Evolutionary conservation across 2,113 vertebrate genomes (phyloP).

Genomic region (Nibea albiflora): DNA sequence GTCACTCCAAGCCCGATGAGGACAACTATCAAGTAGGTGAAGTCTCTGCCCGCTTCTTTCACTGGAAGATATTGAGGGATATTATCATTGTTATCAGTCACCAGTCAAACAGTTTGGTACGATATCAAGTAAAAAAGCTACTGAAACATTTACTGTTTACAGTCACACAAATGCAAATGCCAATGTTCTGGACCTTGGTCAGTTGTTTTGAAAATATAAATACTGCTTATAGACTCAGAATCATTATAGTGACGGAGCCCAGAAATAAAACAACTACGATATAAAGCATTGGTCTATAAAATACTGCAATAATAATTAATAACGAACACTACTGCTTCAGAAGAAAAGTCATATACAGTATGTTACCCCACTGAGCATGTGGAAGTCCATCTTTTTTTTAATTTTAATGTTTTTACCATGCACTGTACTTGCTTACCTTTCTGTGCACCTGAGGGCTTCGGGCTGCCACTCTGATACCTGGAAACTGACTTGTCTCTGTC

Average conservation of each 20-base stretch:
- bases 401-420: no score
- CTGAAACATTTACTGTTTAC: no score
- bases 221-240: no score
- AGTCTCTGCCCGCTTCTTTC: slow-evolving; percentile 92
- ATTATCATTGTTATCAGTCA: neutral
- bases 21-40: slow-evolving; percentile 92
- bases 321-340: no score
- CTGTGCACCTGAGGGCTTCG: slow-evolving; percentile 81
- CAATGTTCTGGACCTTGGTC: neutral
- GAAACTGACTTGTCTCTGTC: slow-evolving; percentile 78
- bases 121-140: neutral
- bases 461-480: slow-evolving; percentile 56
- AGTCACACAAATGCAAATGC: no score
- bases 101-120: neutral
- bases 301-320: no score
- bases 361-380: neutral
- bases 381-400: neutral
- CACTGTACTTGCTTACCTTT: slow-evolving; percentile 84
- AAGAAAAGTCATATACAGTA: no score
- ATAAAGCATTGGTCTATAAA: neutral
- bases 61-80: slow-evolving; percentile 83
- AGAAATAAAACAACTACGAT: neutral
- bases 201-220: neutral
- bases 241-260: no score
- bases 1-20: slow-evolving; percentile 92